phyloP scores from a whole-genome alignment of 1,140 invertebrate genomes.

The Drosophila truncata region DNA sequence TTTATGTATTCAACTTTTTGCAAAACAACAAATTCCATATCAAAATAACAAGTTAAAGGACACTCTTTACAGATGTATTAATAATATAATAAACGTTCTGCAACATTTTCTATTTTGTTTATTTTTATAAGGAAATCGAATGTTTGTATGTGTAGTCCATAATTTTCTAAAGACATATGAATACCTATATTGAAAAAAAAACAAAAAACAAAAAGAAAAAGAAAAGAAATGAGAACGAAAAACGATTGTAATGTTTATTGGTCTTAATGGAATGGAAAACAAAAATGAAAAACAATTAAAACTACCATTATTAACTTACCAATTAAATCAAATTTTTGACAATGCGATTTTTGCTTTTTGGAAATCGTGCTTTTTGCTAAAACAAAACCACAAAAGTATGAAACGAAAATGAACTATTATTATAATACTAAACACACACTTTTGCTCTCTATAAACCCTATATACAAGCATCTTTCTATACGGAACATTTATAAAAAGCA shows the following conservation, averaged over 20 bases:
- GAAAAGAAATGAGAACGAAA: constrained; percentile 26
- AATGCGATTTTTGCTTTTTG: constrained; percentile 81
- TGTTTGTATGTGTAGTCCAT: constrained; percentile 79
- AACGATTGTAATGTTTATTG: constrained; percentile 15
- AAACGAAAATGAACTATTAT: constrained; percentile 55
- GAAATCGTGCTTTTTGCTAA: constrained; percentile 81
- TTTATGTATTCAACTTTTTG: constrained; percentile 65
- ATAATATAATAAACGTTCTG: constrained; percentile 57
- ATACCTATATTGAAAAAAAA: constrained; percentile 34
- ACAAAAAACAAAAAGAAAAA: constrained; percentile 22
- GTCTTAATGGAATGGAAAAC: constrained; percentile 20
- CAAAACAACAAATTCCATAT: constrained; percentile 62
- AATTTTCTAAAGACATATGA: constrained; percentile 73
- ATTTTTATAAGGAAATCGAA: constrained; percentile 71
- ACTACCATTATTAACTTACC: constrained; percentile 74
- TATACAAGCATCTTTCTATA: constrained; percentile 77
- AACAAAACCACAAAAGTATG: constrained; percentile 43
- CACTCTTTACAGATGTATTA: constrained; percentile 38
- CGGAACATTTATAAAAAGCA: constrained; percentile 57
- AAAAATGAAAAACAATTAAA: constrained; percentile 34
- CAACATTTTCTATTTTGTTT: constrained; percentile 73
- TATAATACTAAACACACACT: constrained; percentile 60
- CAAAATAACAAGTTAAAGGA: constrained; percentile 39
- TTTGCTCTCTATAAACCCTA: constrained; percentile 76
- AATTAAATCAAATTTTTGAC: constrained; percentile 79